Conservation (phyloP, 2,113 vertebrate genomes). For the Balaeniceps rex region DNA sequence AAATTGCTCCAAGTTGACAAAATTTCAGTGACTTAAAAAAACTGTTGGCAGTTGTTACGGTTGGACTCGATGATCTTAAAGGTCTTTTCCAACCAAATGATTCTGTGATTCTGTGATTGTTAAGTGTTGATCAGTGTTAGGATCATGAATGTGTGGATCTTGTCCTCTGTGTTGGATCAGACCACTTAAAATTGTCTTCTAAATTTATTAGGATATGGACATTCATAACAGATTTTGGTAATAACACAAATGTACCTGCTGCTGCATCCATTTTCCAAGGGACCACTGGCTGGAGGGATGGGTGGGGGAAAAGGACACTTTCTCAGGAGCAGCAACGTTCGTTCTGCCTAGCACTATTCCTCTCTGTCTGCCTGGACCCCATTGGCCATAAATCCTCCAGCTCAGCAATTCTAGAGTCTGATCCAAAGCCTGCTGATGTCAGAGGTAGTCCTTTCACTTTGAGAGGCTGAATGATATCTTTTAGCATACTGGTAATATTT, state of each 20-base stretch:
- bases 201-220: neutral
- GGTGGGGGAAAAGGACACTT: neutral
- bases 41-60: accelerated
- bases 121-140: neutral
- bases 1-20: neutral
- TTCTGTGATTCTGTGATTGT: too few relatives aligned
- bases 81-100: too few relatives aligned
- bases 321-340: accelerated
- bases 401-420: neutral
- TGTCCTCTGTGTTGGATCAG: neutral
- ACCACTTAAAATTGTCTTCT: neutral
- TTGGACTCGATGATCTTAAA: too few relatives aligned
- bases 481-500: neutral
- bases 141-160: neutral
- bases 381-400: neutral
- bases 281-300: neutral
- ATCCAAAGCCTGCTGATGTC: neutral
- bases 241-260: neutral
- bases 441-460: neutral
- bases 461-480: neutral
- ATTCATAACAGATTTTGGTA: neutral
- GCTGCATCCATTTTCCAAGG: neutral
- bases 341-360: neutral
- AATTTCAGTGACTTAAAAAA: neutral
- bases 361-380: neutral